Evolutionary conservation across 1,140 invertebrate genomes (phyloP), one percentile per base, ranked within the genome.

Genomic region (Plutomurus gul): DNA sequence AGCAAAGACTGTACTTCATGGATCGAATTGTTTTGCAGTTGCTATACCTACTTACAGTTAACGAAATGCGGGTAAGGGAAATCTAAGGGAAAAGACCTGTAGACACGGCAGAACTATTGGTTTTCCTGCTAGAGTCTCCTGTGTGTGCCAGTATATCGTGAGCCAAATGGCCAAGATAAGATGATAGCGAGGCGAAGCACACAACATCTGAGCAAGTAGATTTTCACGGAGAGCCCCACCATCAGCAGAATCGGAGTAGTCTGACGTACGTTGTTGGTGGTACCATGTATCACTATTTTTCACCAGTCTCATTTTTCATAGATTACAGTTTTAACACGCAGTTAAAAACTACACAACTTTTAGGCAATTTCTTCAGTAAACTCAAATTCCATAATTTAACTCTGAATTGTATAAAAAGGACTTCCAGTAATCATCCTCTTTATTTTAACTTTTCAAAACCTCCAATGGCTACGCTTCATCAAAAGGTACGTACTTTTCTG

Each of bases 241-340:
- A 65, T 25, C 13, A 43, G 39, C 56, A 36, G 27, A 65, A 30
- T 65, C 56, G 56, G 25, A 65, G 56, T 65, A 65, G 56, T 65
- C 30, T 65, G 56, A 65, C 56, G 56, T 65, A 65, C 56, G 56
- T 27, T 25, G 56, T 30, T 65, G 56, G 56, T 65, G 56, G 56
- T 65, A 65, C 56, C 56, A 65, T 65, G 56, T 65, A 65, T 65
- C 27, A 65, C 56, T 65, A 65, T 65, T 65, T 65, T 65, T 65
- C 56, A 33, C 27, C 56, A 65, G 56, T 65, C 11, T 36, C 56
- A 65, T 65, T 65, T 65, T 65, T 65, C 56, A 65, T 33, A 65
- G 56, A 65, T 60, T 16, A 60, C 56, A 30, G 16, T 65, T 65
- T 65, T 33, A 65, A 65, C 56, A 33, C 18, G 18, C 56, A 65